Base-by-base conservation (phyloP, 92 coral and sea anemone species). In the Palythoa heliodiscus region DNA sequence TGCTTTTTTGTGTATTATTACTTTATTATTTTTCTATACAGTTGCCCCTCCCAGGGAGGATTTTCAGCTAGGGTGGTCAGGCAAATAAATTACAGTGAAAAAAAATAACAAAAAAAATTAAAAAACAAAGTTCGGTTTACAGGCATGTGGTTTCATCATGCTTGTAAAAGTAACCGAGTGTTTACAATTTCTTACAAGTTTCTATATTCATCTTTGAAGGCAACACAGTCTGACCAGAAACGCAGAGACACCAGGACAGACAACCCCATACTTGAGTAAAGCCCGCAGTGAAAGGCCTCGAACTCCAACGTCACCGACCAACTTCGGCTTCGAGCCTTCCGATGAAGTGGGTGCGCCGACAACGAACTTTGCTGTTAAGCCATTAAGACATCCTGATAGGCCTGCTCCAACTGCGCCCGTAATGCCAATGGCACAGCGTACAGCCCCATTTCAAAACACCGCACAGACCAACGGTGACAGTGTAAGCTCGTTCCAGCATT, bases 171-270 rank as follows among this genome's bases (percentile, higher is more conserved):
- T 9, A 61, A 16, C 13, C n/a, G 13, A 19, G 16, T 11, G 17
- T 29, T 35, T 14, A 38, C 50, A 39, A 11, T 60, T 24, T 47
- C 60, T 64, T 48, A 67, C 13, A 3, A 16, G 23, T 80, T 22
- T 52, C n/a, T 67, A 12, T 77, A 22, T 20, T 72, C 10, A 2
- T 43, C 52, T 72, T 72, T 43, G 15, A 57, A 77, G 82, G 70
- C 82, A 67, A 20, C 53, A 60, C 84, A 80, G 84, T 40, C 74
- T 80, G 47, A 80, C 84, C 74, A 80, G 60, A 80, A 80, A 80
- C 55, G 73, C 60, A 4, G 84, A 52, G 43, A 53, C 73, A 17
- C 47, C 63, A 2, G 72, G 74, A 40, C 40, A 52, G 54, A 25
- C 5, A 25, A 10, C 61, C 22, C 60, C 61, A 8, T 24, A 80